phyloP scores from a whole-genome alignment of 2,888 invertebrate species.

The Eucera pruinosa region DNA sequence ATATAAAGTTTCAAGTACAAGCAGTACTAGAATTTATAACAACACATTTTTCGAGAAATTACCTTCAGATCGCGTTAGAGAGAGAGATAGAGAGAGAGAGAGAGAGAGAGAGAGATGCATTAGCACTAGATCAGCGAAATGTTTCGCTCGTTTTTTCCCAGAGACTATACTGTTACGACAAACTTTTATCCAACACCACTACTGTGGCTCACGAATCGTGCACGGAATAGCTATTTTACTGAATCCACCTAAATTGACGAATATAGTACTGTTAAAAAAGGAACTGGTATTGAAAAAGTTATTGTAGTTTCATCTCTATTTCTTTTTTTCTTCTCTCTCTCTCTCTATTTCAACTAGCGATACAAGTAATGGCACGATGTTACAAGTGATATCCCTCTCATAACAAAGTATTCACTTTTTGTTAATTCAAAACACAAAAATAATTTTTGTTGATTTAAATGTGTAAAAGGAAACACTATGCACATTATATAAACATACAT shows the following conservation, averaged over 20 bases:
- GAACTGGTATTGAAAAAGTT: not conserved
- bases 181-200: slow-evolving; percentile 18
- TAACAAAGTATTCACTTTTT: not conserved
- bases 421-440: too few relatives aligned
- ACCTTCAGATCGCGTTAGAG: not conserved
- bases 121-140: slow-evolving; percentile 24
- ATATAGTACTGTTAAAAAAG: slow-evolving; percentile 6
- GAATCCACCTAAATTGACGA: slow-evolving; percentile 16
- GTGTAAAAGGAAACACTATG: too few relatives aligned
- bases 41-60: not conserved
- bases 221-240: slow-evolving; percentile 28
- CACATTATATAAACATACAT: too few relatives aligned
- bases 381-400: not conserved
- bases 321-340: not conserved
- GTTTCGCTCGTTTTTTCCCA: slow-evolving; percentile 21
- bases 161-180: slow-evolving; percentile 33
- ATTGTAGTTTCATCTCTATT: not conserved
- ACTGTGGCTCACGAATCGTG: slow-evolving; percentile 13
- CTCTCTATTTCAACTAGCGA: not conserved
- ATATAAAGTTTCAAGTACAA: not conserved
- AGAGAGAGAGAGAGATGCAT: not conserved
- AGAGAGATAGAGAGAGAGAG: not conserved
- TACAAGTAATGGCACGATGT: not conserved
- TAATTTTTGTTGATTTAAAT: too few relatives aligned
- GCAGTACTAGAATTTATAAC: not conserved